Evolutionary conservation across 2,888 invertebrate species (phyloP), one percentile per base, ranked within the genome.

Genomic region (Chesias legatella): DNA sequence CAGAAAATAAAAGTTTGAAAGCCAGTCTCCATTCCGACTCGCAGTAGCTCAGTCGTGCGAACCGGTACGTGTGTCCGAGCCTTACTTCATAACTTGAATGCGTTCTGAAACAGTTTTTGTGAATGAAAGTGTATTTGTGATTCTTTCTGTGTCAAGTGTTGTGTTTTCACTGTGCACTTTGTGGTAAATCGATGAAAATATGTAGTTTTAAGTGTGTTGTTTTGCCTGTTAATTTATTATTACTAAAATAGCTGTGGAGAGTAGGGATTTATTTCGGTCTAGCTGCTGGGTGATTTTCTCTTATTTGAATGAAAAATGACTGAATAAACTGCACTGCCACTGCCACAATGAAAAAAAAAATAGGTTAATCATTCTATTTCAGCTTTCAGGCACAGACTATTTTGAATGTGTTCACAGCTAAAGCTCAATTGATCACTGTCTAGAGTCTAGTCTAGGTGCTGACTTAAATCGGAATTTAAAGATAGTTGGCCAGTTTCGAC

Each of bases 201-300:
- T 51, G 36, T 40, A 56, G 42, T 61, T 51, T 47, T 46, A 54
- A 51, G 50, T 48, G 54, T 65, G 70, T 74, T 72, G 69, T 76
- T 73, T 67, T 69, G 72, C 73, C 63, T 61, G 63, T 70, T 70
- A 67, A 72, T 77, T 72, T 79, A 75, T 79, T 79, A 63, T 67
- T 59, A 62, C 75, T 56, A 73, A 81, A 80, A 83, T 83, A 82
- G 71, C 78, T 67, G 58, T 58, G 70, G 63, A 71, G 78, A 62
- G 79, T 77, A 79, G 79, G 67, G 67, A 68, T 67, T 69, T 79
- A 79, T 79, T 82, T 83, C 75, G 70, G 76, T 63, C 65, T 57
- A 66, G 68, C 65, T 60, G 67, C 64, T 65, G 64, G 57, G 57
- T 58, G 56, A 61, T 60, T 62, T 63, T 64, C 58, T 58, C 52